A percentile compares a stretch with the other conserved stretches of the same genome.
Evolutionary conservation across 2,113 vertebrate genomes (phyloP).

Genomic region (Rhabdornis inornatus): DNA sequence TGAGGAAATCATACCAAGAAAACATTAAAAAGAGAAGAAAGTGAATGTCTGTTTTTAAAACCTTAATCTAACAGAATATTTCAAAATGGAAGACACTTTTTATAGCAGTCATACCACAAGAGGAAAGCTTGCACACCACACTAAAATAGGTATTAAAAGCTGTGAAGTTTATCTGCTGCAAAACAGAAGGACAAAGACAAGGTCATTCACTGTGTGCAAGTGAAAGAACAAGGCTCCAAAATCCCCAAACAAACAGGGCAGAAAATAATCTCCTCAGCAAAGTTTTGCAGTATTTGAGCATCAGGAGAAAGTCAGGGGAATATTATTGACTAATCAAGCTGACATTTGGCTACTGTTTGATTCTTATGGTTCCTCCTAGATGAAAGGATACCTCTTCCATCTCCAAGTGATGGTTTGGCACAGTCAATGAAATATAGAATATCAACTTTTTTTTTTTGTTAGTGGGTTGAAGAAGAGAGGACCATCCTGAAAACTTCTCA

Average conservation of each 20-base stretch:
- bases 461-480: neutral
- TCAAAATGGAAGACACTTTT: neutral
- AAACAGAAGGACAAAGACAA: conserved; percentile 45
- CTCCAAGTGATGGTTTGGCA: neutral
- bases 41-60: neutral
- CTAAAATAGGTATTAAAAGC: conserved; percentile 29
- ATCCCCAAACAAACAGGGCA: conserved; percentile 11
- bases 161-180: neutral
- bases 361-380: neutral
- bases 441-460: neutral
- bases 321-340: conserved; percentile 23
- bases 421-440: neutral
- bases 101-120: neutral
- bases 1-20: neutral
- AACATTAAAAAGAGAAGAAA: neutral
- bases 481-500: neutral
- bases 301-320: neutral
- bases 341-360: conserved; percentile 24
- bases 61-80: neutral
- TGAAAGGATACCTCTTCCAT: neutral
- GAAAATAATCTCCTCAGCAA: conserved; percentile 39
- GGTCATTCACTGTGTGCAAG: neutral
- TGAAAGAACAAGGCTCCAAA: conserved; percentile 9
- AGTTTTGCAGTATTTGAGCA: conserved; percentile 40
- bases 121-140: neutral